phyloP scores from a whole-genome alignment of 1,140 invertebrate species.

The Papilio xuthus region DNA sequence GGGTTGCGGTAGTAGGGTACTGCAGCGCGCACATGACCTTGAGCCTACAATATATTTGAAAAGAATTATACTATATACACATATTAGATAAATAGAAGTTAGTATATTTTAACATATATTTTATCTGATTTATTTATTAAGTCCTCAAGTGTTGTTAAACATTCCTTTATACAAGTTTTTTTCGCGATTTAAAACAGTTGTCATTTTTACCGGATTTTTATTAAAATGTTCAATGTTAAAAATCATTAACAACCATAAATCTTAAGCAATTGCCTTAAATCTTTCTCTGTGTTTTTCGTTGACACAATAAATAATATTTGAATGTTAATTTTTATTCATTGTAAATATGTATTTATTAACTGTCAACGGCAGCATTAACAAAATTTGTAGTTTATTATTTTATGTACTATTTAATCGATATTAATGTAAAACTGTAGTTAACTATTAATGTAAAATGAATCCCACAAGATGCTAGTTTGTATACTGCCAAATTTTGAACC shows the following conservation, averaged over 20 bases:
- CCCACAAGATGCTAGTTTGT: slow-evolving; percentile 24
- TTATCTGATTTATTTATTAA: background rate
- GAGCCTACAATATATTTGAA: no score
- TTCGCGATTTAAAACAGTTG: no score
- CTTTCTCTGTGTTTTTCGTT: background rate
- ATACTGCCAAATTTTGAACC: slow-evolving; percentile 31
- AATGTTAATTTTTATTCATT: background rate
- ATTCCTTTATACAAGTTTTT: slow-evolving; percentile 11
- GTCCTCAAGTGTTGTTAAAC: background rate
- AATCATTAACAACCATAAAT: background rate
- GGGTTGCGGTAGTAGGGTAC: no score
- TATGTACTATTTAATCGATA: background rate
- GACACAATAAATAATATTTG: background rate
- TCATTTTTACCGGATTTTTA: background rate
- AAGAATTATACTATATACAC: background rate
- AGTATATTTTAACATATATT: slow-evolving; percentile 2
- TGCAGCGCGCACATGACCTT: no score
- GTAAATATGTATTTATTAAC: background rate
- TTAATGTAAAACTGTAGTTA: background rate
- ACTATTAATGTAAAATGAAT: background rate
- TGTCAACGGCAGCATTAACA: background rate
- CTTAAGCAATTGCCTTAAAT: background rate
- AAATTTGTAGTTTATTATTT: background rate
- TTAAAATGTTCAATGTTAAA: background rate
- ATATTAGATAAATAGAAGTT: background rate